These are phyloP conservation scores for Drepana arcuata DNA, from an alignment of 1,140 invertebrate species.

Conservation along the genomic window DNA sequence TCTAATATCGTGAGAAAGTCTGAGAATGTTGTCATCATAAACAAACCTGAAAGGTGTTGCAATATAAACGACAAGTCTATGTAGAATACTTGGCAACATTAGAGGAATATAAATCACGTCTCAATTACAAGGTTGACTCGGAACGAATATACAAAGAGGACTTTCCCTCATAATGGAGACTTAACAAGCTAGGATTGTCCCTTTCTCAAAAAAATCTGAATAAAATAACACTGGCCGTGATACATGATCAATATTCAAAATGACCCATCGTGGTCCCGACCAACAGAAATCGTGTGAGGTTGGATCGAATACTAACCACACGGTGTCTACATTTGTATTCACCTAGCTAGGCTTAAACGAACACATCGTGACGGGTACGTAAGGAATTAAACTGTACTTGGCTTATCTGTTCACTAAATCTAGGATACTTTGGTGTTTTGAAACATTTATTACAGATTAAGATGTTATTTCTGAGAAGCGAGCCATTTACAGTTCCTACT, in stretches of 20 bases:
- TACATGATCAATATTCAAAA: slow-evolving; percentile 64
- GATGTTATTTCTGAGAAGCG: no score
- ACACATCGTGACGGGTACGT: slow-evolving; percentile 34
- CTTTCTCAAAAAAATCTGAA: slow-evolving; percentile 20
- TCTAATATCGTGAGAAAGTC: no score
- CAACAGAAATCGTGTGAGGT: slow-evolving; percentile 55
- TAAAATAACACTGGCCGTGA: slow-evolving; percentile 18
- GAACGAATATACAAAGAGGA: slow-evolving; percentile 13
- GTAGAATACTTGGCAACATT: no score
- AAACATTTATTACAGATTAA: no score
- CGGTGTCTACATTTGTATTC: slow-evolving; percentile 44
- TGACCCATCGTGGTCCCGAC: slow-evolving; percentile 31
- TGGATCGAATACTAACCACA: slow-evolving; percentile 38
- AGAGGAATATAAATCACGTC: slow-evolving; percentile 12
- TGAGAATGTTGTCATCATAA: no score
- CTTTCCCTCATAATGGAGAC: slow-evolving; percentile 34
- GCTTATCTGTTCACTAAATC: slow-evolving; percentile 43
- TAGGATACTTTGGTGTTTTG: slow-evolving; percentile 22
- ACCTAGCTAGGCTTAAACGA: slow-evolving; percentile 28
- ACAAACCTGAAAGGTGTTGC: no score
- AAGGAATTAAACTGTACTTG: slow-evolving; percentile 41
- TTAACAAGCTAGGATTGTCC: slow-evolving; percentile 13
- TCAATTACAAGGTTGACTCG: no score
- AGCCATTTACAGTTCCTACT: no score
- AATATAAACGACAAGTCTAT: slow-evolving; percentile 3